Base-by-base conservation (phyloP, 1,140 invertebrate genomes). In the Caerostris darwini region DNA sequence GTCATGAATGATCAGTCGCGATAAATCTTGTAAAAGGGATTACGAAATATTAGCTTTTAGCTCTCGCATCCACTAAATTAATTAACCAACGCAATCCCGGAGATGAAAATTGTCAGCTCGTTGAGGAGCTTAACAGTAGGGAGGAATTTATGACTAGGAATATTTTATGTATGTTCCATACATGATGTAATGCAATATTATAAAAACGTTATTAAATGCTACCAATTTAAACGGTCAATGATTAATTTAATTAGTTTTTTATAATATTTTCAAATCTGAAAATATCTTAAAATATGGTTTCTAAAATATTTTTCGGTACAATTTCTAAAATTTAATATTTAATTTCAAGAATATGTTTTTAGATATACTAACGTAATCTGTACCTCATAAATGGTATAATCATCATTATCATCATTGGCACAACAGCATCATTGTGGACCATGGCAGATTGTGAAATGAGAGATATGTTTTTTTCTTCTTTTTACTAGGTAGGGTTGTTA, bases 21-120 rank as follows among this genome's bases (percentile, higher is more conserved):
- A 90, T 90, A 90, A 90, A 90, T 90, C 88, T 90, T 90, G 88
- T 90, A 77, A 77, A 90, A 77, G 69, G 88, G 88, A 90, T 90
- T 90, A 90, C 54, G 54, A 61, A 88, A 34, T 64, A 7, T 54
- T 10, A 58, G 88, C 67, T 89, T 77, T 77, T 56, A 53, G 64
- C 86, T 7, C 64, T 56, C n/a, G 50, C 54, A 3, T 59, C 50
- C 64, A 87, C 57, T 87, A 90, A 90, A 90, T 90, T 90, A 90
- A 77, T 90, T 90, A 90, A 69, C 34, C 54, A 69, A 57, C 56
- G 8, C 59, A 54, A 64, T 85, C 56, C n/a, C 7, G 4, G 17
- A 58, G 17, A 17, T 61, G 56, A 57, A 88, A 88, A 61, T 64
- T 88, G 86, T 67, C 86, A 67, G 58, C 8, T 88, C 10, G n/a